These are phyloP conservation scores for Sylvicola fuscatus DNA, from an alignment of 2,888 invertebrate genomes.

Conservation along the genomic window DNA sequence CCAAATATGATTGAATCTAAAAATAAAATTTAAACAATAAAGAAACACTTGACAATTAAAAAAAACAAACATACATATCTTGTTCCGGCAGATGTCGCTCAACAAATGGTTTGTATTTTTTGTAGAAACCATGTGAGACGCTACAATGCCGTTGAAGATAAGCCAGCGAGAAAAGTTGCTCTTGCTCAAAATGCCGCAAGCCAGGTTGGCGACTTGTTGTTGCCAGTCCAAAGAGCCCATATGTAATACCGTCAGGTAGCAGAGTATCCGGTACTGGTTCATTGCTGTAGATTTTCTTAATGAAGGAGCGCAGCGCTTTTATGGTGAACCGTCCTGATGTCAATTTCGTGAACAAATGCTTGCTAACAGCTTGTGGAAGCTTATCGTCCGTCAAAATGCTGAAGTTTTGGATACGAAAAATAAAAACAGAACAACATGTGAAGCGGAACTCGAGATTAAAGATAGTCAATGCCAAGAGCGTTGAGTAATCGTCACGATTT, in stretches of 20 bases:
- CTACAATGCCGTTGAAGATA: conserved; percentile 23
- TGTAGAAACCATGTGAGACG: background rate
- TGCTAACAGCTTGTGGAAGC: background rate
- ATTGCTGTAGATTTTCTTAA: conserved; percentile 1
- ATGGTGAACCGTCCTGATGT: conserved; percentile 1
- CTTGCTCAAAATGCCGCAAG: conserved; percentile 18
- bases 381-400: background rate
- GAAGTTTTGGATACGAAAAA: too few relatives aligned
- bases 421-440: too few relatives aligned
- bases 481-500: too few relatives aligned
- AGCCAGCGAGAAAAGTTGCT: conserved; percentile 21
- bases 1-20: too few relatives aligned
- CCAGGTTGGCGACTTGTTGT: conserved; percentile 18
- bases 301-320: background rate
- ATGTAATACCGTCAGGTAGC: conserved; percentile 16
- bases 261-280: conserved; percentile 13
- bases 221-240: conserved; percentile 16
- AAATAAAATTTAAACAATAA: too few relatives aligned
- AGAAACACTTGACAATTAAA: too few relatives aligned
- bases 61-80: background rate
- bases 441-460: too few relatives aligned
- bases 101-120: background rate
- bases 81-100: background rate
- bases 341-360: background rate
- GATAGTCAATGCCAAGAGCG: too few relatives aligned